Evolutionary conservation across 2,888 invertebrate genomes (phyloP), one percentile per base, ranked within the genome.

Genomic region (Andrena camellia): DNA sequence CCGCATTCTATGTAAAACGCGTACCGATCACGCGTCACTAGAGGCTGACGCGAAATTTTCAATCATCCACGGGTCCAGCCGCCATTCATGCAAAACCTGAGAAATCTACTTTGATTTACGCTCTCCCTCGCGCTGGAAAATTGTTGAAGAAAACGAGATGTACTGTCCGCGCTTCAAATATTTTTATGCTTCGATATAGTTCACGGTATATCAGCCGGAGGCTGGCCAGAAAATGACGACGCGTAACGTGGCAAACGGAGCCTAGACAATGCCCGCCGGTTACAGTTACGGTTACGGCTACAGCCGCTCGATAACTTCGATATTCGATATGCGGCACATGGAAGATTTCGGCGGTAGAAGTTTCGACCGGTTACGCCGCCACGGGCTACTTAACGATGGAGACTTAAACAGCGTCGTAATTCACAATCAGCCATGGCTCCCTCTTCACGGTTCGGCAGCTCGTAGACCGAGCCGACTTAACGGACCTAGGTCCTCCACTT

Each of bases 381-480:
- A 78, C 86, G 84, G 90, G 84, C 85, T 86, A 88, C 91, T 92
- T 93, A 92, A 93, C 91, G 91, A 91, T 90, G 91, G 90, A 91
- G 93, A 93, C 92, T 93, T 93, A 90, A 91, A 90, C 90, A 93
- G 91, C 72, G 60, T 48, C 54, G 80, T 93, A 93, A 93, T 92
- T 93, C 93, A 90, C 91, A 91, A 90, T 92, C 93, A 93, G 92
- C 92, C 91, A 88, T 83, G 62, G 81, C 84, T 85, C 88, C 74
- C 54, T 42, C 42, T 67, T 66, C 42, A 48, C 23, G 67, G 66
- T 42, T 33, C 76, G 75, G 64, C 71, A 77, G 76, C 72, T 78
- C 81, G 62, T 80, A 66, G 70, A 69, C 62, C 78, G 52, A 73
- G 50, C 31, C 63, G 74, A 83, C 80, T 83, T 80, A 80, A 52